A percentile compares a stretch with the other conserved stretches of the same genome.
phyloP scores from a whole-genome alignment of 2,797 vertebrate genomes.

The Alauda arvensis region DNA sequence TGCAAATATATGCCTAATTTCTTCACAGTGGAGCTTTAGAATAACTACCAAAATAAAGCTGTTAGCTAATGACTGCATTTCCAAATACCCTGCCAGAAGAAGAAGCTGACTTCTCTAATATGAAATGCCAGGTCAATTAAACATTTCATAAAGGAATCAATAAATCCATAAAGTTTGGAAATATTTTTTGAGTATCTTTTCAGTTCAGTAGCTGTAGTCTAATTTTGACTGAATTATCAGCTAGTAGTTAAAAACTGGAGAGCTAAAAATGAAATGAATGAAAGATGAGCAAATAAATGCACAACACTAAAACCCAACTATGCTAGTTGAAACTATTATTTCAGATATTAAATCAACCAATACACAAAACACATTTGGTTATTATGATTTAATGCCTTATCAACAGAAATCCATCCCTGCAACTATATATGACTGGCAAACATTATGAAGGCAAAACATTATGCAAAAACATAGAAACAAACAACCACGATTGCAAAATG shows the following conservation, averaged over 20 bases:
- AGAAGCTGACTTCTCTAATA: not conserved
- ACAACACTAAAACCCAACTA: not conserved
- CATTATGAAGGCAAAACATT: not conserved
- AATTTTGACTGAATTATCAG: constrained; percentile 15
- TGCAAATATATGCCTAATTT: not conserved
- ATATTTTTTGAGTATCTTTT: not conserved
- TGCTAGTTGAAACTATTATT: not conserved
- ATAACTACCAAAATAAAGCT: not conserved
- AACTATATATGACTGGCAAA: not conserved
- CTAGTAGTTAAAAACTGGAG: not conserved
- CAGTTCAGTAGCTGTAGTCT: not conserved
- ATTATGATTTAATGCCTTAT: not conserved
- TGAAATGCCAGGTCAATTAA: constrained; percentile 13
- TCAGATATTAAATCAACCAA: not conserved
- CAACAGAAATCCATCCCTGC: constrained; percentile 7
- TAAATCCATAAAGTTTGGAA: not conserved
- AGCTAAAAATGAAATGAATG: not conserved
- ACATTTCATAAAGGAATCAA: not conserved
- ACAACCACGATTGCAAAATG: not conserved
- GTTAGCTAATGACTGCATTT: not conserved
- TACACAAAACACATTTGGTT: not conserved
- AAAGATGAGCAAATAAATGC: constrained; percentile 11
- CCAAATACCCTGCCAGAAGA: not conserved
- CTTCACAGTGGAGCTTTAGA: not conserved
- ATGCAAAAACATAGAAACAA: not conserved